These are phyloP conservation scores for Pteronura brasiliensis DNA, from an alignment of 2,113 vertebrate genomes.

Conservation along the genomic window DNA sequence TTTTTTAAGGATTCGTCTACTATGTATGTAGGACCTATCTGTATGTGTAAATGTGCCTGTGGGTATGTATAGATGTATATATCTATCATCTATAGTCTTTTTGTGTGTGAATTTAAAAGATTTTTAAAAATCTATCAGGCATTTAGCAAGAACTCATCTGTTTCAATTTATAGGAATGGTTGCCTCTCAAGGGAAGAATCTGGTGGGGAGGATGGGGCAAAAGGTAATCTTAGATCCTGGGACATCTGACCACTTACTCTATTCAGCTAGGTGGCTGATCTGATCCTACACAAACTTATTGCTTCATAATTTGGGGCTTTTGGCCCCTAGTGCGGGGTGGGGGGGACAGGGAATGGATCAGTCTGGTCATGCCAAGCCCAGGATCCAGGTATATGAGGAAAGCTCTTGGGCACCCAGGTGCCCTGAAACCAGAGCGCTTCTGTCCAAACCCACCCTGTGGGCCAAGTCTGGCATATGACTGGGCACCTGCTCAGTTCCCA, in stretches of 20 bases:
- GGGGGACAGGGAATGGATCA: not conserved
- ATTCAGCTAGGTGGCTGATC: not conserved
- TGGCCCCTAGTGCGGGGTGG: not conserved
- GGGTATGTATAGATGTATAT: no score
- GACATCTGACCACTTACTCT: not conserved
- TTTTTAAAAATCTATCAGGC: not conserved
- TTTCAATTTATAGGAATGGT: not conserved
- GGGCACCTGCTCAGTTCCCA: slow-evolving; percentile 25
- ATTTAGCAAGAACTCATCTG: not conserved
- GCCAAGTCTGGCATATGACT: slow-evolving; percentile 62
- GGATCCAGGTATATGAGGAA: not conserved
- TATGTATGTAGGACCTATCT: not conserved
- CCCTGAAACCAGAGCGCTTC: not conserved
- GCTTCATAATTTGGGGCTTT: not conserved
- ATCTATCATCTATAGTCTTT: not conserved
- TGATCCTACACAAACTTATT: not conserved
- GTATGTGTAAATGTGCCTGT: not conserved
- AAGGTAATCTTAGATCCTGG: not conserved
- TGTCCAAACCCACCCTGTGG: not conserved
- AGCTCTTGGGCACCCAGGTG: not conserved
- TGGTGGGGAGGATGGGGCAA: not conserved
- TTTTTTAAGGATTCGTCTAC: not conserved
- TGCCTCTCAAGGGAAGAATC: not conserved
- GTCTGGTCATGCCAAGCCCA: not conserved
- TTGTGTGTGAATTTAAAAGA: not conserved